phyloP scores from a whole-genome alignment of 2,888 invertebrate species.

The Boloria selene region DNA sequence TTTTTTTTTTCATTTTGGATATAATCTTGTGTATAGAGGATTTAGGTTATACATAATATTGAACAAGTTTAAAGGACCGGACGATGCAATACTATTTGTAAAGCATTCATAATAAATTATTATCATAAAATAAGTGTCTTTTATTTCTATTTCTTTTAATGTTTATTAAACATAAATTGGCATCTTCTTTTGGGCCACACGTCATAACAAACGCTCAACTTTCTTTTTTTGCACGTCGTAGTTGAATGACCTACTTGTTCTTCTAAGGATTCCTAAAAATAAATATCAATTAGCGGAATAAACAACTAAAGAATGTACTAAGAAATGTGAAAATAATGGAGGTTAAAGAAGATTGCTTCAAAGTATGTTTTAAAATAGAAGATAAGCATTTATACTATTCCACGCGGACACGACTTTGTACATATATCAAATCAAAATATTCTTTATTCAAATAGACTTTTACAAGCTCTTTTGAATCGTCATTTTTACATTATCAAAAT shows the following conservation, averaged over 20 bases:
- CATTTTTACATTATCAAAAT: too few species aligned
- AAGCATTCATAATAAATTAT: slow-evolving; percentile 30
- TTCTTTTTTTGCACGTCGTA: neutral
- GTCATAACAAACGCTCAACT: too few species aligned
- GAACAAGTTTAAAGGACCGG: slow-evolving; percentile 24
- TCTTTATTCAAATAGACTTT: too few species aligned
- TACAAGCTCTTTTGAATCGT: too few species aligned
- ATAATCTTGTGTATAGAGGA: slow-evolving; percentile 15
- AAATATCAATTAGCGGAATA: slow-evolving; percentile 2
- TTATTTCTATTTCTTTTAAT: neutral
- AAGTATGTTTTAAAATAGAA: too few species aligned
- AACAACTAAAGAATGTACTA: neutral
- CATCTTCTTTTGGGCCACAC: too few species aligned
- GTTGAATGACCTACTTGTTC: slow-evolving; percentile 6
- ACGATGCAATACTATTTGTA: slow-evolving; percentile 31
- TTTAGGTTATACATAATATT: slow-evolving; percentile 18
- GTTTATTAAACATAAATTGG: neutral
- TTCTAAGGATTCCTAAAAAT: neutral
- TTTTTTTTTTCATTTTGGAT: slow-evolving; percentile 22
- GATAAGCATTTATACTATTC: too few species aligned
- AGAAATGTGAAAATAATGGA: neutral
- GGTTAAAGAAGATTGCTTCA: too few species aligned
- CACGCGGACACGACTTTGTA: too few species aligned
- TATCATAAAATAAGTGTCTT: slow-evolving; percentile 6
- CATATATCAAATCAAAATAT: too few species aligned